Percentiles rank a stretch among this genome's conserved stretches.
Conservation (phyloP, 2,888 invertebrate genomes). For the Lepidonotus clava region DNA sequence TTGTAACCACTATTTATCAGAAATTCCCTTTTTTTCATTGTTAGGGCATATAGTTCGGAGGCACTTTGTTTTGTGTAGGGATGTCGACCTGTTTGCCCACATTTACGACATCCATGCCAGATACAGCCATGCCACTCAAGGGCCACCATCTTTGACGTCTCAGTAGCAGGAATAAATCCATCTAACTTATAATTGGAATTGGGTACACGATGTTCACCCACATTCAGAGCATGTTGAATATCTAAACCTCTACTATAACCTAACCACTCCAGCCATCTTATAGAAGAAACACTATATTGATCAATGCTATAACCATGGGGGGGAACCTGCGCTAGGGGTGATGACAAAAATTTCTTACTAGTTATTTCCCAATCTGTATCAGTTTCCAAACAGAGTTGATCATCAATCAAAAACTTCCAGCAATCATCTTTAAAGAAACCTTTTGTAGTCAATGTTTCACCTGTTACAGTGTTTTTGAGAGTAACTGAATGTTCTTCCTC, state of each 20-base stretch:
- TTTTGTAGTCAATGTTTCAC: no score
- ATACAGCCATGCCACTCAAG: background rate
- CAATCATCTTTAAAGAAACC: background rate
- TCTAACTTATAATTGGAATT: background rate
- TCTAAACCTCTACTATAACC: background rate
- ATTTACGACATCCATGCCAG: background rate
- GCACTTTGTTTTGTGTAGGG: background rate
- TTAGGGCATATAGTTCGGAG: background rate
- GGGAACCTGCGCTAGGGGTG: background rate
- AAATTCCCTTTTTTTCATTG: conserved; percentile 3
- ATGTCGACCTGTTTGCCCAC: background rate
- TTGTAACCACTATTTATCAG: background rate
- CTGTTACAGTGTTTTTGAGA: background rate
- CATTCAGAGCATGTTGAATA: conserved; percentile 19
- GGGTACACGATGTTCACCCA: background rate
- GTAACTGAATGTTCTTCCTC: background rate
- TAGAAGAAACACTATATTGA: background rate
- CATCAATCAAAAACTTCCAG: no score
- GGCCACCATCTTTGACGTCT: background rate
- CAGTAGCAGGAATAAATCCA: background rate
- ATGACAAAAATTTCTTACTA: background rate
- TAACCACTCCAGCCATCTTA: conserved; percentile 14
- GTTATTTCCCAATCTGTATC: background rate
- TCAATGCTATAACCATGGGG: background rate
- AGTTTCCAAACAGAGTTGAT: no score